Base-by-base conservation (phyloP, 2,888 invertebrate species). In the Drosophila setosimentum region DNA sequence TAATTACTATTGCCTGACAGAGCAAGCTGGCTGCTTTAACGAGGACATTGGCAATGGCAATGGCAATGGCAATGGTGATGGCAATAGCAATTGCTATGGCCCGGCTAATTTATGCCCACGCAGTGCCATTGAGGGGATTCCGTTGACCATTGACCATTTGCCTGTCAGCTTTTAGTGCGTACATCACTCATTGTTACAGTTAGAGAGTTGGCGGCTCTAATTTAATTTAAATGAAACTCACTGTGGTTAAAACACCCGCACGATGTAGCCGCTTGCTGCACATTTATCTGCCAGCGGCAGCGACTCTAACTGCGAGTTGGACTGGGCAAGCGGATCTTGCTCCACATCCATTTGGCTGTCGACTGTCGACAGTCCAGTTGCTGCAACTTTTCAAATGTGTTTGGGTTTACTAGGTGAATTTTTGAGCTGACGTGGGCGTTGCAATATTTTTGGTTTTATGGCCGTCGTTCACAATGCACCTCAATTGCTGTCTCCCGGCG, bases 171-270 rank as follows among this genome's bases (percentile, higher is more conserved):
- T 85, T 85, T 85, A 85, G 85, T 86, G 85, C 88, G 85, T 86
- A 75, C 87, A 87, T 87, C 87, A 87, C 76, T 87, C 87, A 87
- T 87, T 89, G 89, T 89, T 87, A 85, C 89, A 80, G 87, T 87
- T 89, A 89, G 89, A 87, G 78, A 88, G 85, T 85, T 77, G 82
- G 88, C 80, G 83, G 62, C 88, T 88, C 86, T 87, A 87, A 87
- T 87, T 87, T 82, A 87, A 87, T 87, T 87, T 89, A 87, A 87
- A 87, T 89, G 87, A 78, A 88, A 75, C 71, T 81, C 71, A 58
- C 62, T 48, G 66, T 61, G 69, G 75, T 65, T 65, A 53, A 63
- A 75, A 86, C 88, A 88, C 88, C 86, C 86, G 88, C 83, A 73
- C 69, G 60, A n/a, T 64, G 49, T 59, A 27, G 65, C 70, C 68